A percentile compares a stretch with the other conserved stretches of the same genome.
Conservation (phyloP, 2,888 invertebrate genomes). For the Pterostichus niger region DNA sequence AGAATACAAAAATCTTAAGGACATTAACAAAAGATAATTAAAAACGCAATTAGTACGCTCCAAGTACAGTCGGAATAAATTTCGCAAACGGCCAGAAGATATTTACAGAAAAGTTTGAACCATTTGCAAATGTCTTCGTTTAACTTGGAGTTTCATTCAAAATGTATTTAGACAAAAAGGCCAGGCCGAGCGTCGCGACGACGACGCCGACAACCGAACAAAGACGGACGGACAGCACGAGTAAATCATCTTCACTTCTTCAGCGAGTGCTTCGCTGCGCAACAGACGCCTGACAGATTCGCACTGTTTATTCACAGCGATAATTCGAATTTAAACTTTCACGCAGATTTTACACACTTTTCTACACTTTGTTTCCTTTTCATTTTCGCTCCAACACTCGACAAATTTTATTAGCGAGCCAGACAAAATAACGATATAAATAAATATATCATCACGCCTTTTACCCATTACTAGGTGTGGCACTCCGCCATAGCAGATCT, state of each 20-base stretch:
- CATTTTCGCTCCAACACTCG: background rate
- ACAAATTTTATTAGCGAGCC: too few species aligned
- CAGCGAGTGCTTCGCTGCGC: background rate
- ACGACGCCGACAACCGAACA: constrained; percentile 32
- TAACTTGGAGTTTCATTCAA: constrained; percentile 48
- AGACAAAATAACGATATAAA: too few species aligned
- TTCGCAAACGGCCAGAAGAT: constrained; percentile 54
- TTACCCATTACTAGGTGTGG: too few species aligned
- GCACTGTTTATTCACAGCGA: constrained; percentile 41
- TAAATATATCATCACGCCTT: too few species aligned
- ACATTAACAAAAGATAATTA: constrained; percentile 67
- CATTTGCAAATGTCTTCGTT: constrained; percentile 62
- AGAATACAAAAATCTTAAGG: constrained; percentile 64
- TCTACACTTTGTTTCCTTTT: background rate
- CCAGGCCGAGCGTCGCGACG: background rate
- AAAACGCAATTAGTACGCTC: constrained; percentile 66
- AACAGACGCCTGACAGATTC: background rate
- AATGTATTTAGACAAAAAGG: constrained; percentile 57
- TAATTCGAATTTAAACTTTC: constrained; percentile 52
- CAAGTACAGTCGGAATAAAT: constrained; percentile 62
- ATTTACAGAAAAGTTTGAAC: constrained; percentile 64
- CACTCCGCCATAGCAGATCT: too few species aligned
- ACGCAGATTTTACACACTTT: background rate
- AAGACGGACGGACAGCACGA: constrained; percentile 42
- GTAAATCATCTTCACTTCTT: constrained; percentile 24